These are phyloP conservation scores for Orius insidiosus DNA, from an alignment of 1,140 invertebrate genomes.

Conservation along the genomic window DNA sequence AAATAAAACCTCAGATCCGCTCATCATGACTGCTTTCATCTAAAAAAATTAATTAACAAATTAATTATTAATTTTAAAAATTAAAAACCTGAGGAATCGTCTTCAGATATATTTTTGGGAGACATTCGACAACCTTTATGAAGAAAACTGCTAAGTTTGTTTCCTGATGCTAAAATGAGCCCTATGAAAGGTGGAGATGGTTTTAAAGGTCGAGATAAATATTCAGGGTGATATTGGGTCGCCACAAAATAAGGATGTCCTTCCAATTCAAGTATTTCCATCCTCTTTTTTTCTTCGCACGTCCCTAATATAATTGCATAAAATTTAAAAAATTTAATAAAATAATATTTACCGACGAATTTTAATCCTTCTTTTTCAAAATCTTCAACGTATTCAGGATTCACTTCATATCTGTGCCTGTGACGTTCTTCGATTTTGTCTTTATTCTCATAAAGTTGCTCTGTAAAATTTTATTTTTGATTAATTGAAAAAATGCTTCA, in stretches of 20 bases:
- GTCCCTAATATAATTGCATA: slow-evolving; percentile 28
- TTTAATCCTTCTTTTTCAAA: slow-evolving; percentile 70
- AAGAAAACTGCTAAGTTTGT: slow-evolving; percentile 51
- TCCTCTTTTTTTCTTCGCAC: slow-evolving; percentile 50
- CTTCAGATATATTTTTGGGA: slow-evolving; percentile 45
- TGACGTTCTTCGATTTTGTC: slow-evolving; percentile 87
- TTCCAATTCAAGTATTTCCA: slow-evolving; percentile 68
- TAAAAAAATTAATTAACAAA: too few species aligned
- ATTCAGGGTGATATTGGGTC: slow-evolving; percentile 97
- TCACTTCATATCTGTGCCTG: slow-evolving; percentile 90
- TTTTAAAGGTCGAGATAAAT: slow-evolving; percentile 78
- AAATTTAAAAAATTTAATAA: slow-evolving; percentile 16
- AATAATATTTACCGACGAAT: slow-evolving; percentile 59
- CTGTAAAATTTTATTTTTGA: slow-evolving; percentile 29
- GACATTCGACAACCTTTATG: slow-evolving; percentile 49
- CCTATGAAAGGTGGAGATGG: slow-evolving; percentile 94
- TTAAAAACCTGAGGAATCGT: slow-evolving; percentile 41
- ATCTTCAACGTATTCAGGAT: slow-evolving; percentile 62
- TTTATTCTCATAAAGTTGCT: slow-evolving; percentile 66
- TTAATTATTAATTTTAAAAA: background rate
- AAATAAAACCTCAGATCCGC: too few species aligned
- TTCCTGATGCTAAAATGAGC: slow-evolving; percentile 69
- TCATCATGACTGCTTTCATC: too few species aligned
- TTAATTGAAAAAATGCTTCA: slow-evolving; percentile 6
- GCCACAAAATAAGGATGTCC: slow-evolving; percentile 83